A percentile compares a stretch with the other conserved stretches of the same genome.
Evolutionary conservation across 1,140 invertebrate genomes (phyloP).

Genomic region (Zaprionus capensis): DNA sequence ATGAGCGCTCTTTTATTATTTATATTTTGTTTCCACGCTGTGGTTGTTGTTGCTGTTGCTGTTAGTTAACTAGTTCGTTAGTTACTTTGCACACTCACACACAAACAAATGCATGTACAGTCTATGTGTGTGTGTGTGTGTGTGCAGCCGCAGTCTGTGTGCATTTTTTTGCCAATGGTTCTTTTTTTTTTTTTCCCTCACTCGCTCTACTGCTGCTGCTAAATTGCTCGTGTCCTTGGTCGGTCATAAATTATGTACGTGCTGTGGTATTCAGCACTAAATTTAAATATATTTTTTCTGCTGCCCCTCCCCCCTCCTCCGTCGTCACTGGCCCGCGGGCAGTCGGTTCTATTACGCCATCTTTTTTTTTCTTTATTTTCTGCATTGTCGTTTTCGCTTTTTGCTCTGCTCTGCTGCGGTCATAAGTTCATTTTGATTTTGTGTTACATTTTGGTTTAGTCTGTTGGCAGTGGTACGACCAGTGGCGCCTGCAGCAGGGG

Average conservation of each 20-base stretch:
- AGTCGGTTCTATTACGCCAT: not conserved
- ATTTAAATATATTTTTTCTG: slow-evolving; percentile 74
- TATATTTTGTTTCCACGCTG: slow-evolving; percentile 29
- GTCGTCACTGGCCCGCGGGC: not conserved
- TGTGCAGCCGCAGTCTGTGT: slow-evolving; percentile 24
- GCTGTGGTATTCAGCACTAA: slow-evolving; percentile 82
- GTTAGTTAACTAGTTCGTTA: slow-evolving; percentile 71
- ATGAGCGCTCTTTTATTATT: slow-evolving; percentile 34
- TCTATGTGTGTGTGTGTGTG: not conserved
- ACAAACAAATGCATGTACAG: slow-evolving; percentile 6
- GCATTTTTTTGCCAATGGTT: slow-evolving; percentile 53
- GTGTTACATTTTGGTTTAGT: slow-evolving; percentile 80
- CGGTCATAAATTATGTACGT: slow-evolving; percentile 82
- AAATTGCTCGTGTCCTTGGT: slow-evolving; percentile 83
- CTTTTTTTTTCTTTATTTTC: slow-evolving; percentile 19
- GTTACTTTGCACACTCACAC: slow-evolving; percentile 44
- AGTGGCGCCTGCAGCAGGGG: slow-evolving; percentile 57
- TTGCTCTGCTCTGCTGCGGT: slow-evolving; percentile 50
- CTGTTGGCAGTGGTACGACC: slow-evolving; percentile 38
- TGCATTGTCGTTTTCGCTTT: slow-evolving; percentile 30
- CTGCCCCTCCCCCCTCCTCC: not conserved
- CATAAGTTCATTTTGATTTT: slow-evolving; percentile 83
- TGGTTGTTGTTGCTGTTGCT: slow-evolving; percentile 22
- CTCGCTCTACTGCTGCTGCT: slow-evolving; percentile 59
- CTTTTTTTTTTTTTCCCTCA: slow-evolving; percentile 52